Conservation (phyloP, 2,888 invertebrate genomes). For the Blastobasis lacticolella region DNA sequence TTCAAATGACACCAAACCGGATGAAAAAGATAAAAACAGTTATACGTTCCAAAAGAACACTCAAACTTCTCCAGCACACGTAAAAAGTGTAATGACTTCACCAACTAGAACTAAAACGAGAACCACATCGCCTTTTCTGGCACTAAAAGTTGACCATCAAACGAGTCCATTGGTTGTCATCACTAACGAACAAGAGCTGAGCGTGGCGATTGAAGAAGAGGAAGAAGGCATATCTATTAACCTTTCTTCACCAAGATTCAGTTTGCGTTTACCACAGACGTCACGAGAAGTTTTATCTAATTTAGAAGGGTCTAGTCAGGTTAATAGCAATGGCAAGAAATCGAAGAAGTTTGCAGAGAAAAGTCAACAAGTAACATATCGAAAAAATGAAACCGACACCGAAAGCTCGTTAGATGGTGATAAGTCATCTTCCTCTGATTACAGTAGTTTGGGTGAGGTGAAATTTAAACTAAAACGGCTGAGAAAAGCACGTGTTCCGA, state of each 20-base stretch:
- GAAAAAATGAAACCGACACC: conserved; percentile 28
- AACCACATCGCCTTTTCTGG: conserved; percentile 55
- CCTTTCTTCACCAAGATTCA: conserved; percentile 59
- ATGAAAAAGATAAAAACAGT: conserved; percentile 32
- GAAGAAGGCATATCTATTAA: conserved; percentile 54
- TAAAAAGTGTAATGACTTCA: conserved; percentile 63
- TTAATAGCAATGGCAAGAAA: conserved; percentile 9
- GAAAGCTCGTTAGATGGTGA: conserved; percentile 56
- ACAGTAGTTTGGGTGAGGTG: conserved; percentile 64
- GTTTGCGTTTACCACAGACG: conserved; percentile 50
- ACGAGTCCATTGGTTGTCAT: conserved; percentile 48
- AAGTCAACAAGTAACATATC: conserved; percentile 16
- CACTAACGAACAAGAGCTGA: conserved; percentile 29
- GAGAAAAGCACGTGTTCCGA: conserved; percentile 26
- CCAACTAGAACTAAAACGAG: conserved; percentile 57
- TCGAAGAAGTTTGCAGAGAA: background rate
- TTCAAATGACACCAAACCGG: conserved; percentile 28
- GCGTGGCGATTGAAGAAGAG: conserved; percentile 27
- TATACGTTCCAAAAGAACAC: conserved; percentile 52
- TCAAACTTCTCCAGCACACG: conserved; percentile 62
- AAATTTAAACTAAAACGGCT: conserved; percentile 36
- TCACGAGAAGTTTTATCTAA: conserved; percentile 49
- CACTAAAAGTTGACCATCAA: conserved; percentile 41
- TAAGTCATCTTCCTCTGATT: conserved; percentile 47
- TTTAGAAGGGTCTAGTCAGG: conserved; percentile 25